phyloP scores from a whole-genome alignment of 2,113 vertebrate species.

The Upupa epops region DNA sequence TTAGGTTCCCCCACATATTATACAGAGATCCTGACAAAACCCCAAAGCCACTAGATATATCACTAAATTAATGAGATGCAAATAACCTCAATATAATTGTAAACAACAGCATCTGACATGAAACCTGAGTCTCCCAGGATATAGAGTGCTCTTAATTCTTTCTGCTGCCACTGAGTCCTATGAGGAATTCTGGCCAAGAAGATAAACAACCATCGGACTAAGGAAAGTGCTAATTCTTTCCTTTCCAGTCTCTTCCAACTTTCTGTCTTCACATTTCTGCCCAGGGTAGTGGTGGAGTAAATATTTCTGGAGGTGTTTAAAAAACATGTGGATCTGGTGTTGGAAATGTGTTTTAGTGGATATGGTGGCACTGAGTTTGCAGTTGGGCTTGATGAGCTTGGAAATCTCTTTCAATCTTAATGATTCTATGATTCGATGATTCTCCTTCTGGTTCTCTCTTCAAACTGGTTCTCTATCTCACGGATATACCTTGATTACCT shows the following conservation, averaged over 20 bases:
- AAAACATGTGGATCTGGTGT: too few relatives aligned
- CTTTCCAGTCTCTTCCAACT: neutral
- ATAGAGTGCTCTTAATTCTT: neutral
- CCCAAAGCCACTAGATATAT: neutral
- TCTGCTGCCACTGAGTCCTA: neutral
- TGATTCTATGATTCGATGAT: too few relatives aligned
- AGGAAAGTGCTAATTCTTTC: neutral
- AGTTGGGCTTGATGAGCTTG: too few relatives aligned
- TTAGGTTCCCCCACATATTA: neutral
- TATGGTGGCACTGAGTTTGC: too few relatives aligned
- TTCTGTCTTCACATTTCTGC: neutral
- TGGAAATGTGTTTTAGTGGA: too few relatives aligned
- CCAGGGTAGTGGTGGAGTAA: too few relatives aligned
- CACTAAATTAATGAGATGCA: slow-evolving; percentile 5
- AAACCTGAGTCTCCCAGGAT: neutral
- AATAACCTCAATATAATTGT: neutral
- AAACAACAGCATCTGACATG: neutral
- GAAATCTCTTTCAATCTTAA: too few relatives aligned
- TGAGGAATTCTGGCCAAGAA: neutral
- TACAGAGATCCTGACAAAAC: neutral
- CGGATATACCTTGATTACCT: neutral
- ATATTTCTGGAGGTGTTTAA: too few relatives aligned
- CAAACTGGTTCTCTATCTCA: neutral
- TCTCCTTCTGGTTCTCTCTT: neutral
- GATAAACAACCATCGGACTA: neutral